Evolutionary conservation across 1,140 invertebrate species (phyloP), one percentile per base, ranked within the genome.

Genomic region (Orius insidiosus): DNA sequence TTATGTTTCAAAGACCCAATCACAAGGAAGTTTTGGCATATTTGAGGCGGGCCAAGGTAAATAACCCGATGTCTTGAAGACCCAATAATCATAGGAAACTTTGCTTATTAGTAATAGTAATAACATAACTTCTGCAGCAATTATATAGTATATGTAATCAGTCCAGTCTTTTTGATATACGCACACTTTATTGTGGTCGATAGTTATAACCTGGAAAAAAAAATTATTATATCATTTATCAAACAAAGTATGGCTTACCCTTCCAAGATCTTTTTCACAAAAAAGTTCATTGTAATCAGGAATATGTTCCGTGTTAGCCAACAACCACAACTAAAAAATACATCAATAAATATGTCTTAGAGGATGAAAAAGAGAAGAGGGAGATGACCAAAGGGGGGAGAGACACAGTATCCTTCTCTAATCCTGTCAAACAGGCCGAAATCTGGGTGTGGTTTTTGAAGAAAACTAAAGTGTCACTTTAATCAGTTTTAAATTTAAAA

Each of bases 41-140:
- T 81, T 83, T 55, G 78, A 85, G 5, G 82, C 83, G 2, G 82
- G 81, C 82, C 81, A 85, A 0, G 83, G 83, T 42, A 86, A 61
- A 60, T 85, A 85, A 1, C 83, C 83, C 7, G 76, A 72, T 1
- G 78, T 82, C 63, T 84, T 85, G 55, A 85, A 85, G n/a, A 85
- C 68, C 79, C 80, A 85, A 62, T 85, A 86, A 60, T 86, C 83
- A 54, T 86, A 86, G 0, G 76, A 76, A 0, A 86, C 81, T 65
- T 85, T 85, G 13, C 71, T 70, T 43, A 85, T 69, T 0, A 86
- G 63, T 10, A 78, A 66, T 33, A 80, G 61, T 9, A 85, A 56
- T 2, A 81, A 58, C 10, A 80, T 54, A 0, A 83, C 70, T 62
- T 86, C 81, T 1, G 70, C 63, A 2, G 70, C 75, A 46, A 85